Evolutionary conservation across 1,140 invertebrate species (phyloP).

Genomic region (Belonocnema kinseyi): DNA sequence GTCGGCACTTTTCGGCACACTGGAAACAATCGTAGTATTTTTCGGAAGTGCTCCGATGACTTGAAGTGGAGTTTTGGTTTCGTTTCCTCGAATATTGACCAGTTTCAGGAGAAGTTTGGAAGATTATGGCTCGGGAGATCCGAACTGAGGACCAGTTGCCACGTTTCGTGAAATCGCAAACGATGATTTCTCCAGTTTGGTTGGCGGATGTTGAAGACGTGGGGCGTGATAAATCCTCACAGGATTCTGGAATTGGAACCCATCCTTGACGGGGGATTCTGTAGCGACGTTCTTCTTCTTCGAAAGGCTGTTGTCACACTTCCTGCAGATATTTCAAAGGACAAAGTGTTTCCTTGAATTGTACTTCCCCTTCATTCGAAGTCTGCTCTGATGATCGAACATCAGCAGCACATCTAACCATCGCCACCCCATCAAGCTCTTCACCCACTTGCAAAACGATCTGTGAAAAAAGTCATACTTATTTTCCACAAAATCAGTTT

Average conservation of each 20-base stretch:
- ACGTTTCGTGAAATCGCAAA: slow-evolving; percentile 20
- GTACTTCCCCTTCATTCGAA: slow-evolving; percentile 85
- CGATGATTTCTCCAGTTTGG: slow-evolving; percentile 8
- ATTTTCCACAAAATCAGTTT: not conserved
- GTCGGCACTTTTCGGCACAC: slow-evolving; percentile 71
- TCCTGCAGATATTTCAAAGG: slow-evolving; percentile 90
- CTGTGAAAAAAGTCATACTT: slow-evolving; percentile 70
- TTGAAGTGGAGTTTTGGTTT: slow-evolving; percentile 58
- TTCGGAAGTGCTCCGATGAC: slow-evolving; percentile 62
- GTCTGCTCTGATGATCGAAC: slow-evolving; percentile 85
- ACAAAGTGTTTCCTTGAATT: slow-evolving; percentile 78
- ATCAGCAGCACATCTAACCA: slow-evolving; percentile 92
- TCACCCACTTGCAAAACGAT: slow-evolving; percentile 91
- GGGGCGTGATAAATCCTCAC: not conserved
- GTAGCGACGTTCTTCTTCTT: not conserved
- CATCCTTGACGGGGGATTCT: not conserved
- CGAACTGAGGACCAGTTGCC: slow-evolving; percentile 20
- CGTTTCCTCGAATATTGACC: slow-evolving; percentile 48
- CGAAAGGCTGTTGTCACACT: slow-evolving; percentile 82
- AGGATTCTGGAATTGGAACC: slow-evolving; percentile 5
- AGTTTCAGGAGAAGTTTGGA: not conserved
- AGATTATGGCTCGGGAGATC: slow-evolving; percentile 3
- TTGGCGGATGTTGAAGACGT: not conserved
- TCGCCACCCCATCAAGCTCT: slow-evolving; percentile 93
- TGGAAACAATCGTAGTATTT: slow-evolving; percentile 75